Base-by-base conservation (phyloP, 2,888 invertebrate species). In the Drosophila tanythrix region DNA sequence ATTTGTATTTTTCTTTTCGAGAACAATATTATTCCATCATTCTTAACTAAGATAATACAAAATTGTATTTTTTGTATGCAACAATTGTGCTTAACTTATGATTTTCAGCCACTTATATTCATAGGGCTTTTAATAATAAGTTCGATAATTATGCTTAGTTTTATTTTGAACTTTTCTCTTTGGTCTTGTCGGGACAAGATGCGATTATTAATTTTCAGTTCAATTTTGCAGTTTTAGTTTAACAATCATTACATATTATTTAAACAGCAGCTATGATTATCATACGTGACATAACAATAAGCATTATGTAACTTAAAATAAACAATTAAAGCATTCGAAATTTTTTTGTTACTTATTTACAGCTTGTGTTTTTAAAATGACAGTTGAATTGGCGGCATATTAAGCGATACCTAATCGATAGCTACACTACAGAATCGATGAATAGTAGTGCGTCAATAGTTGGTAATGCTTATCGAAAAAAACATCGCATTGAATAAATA, bases 251-350 rank as follows among this genome's bases (percentile, higher is more conserved):
- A 46, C 43, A 29, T 67, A 70, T 70, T 71, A 85, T 81, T 81
- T 83, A 85, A 85, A 76, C 35, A 64, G 59, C 64, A 83, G 75
- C 73, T 82, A 81, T 83, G 70, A 70, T 64, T 84, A 88, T 70
- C 52, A 57, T 82, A 88, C 67, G 85, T 86, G 85, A 85, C 85
- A 76, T 89, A 70, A 86, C 85, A 86, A 86, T 86, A 86, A 86
- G 85, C 64, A 75, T 71, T 74, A 74, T 87, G 71, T 78, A 89
- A 87, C 74, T 80, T 79, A 74, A 62, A 89, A 84, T 86, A 87
- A 84, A 84, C 51, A 55, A 74, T 61, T 56, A 64, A 33, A 58
- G 36, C 53, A 60, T 62, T 55, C n/a, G 8, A 52, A 21, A 13
- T 50, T 11, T 50, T 27, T 10, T 33, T 15, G 1, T 53, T 63